Evolutionary conservation across 2,797 vertebrate species (phyloP).

Genomic region (Borostomias antarcticus): DNA sequence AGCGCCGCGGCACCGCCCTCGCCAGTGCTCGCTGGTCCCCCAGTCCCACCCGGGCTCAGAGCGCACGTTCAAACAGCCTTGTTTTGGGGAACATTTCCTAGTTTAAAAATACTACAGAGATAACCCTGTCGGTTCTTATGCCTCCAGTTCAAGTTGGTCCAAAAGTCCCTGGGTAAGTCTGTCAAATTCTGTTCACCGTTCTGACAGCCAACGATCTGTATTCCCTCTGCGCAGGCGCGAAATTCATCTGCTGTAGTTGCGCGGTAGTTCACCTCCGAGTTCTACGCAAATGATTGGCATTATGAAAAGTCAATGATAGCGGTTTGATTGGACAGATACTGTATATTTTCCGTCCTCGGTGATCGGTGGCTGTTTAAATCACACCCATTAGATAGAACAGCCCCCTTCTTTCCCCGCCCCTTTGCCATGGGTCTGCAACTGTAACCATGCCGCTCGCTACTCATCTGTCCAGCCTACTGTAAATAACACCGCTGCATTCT

Average conservation of each 20-base stretch:
- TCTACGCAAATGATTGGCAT: conserved; percentile 19
- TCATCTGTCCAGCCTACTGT: conserved; percentile 68
- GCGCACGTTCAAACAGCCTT: background rate
- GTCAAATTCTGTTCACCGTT: background rate
- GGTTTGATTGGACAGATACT: conserved; percentile 27
- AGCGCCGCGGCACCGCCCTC: too few species aligned
- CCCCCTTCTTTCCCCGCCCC: conserved; percentile 13
- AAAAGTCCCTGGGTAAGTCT: too few species aligned
- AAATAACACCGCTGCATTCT: conserved; percentile 71
- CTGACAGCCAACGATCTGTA: conserved; percentile 21
- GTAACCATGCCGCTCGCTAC: conserved; percentile 42
- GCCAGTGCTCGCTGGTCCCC: too few species aligned
- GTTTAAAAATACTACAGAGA: background rate
- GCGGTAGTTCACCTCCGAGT: conserved; percentile 22
- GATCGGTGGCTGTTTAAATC: conserved; percentile 46
- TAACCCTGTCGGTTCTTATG: too few species aligned
- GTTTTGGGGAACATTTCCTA: background rate
- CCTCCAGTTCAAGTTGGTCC: too few species aligned
- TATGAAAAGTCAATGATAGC: conserved; percentile 29
- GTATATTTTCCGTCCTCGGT: conserved; percentile 13
- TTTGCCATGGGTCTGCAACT: conserved; percentile 41
- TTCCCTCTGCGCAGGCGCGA: conserved; percentile 61
- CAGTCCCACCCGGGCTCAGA: too few species aligned
- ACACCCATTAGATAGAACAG: conserved; percentile 38
- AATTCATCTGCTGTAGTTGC: background rate